These are phyloP conservation scores for Orius laevigatus DNA, from an alignment of 1,140 invertebrate genomes.

Conservation along the genomic window DNA sequence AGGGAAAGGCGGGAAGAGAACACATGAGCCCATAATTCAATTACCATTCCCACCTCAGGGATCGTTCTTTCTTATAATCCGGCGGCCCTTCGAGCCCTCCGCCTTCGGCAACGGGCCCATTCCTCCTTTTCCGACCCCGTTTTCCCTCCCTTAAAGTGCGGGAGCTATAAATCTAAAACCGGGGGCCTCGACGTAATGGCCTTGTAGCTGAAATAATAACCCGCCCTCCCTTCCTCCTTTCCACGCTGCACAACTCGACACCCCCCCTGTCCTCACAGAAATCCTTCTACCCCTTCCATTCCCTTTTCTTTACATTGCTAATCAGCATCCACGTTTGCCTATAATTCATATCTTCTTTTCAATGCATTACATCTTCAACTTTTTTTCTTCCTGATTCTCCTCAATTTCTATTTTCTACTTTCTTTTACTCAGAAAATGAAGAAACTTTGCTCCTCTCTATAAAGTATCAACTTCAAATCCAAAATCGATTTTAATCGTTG, in stretches of 20 bases:
- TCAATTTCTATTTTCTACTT: too few species aligned
- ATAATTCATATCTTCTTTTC: background rate
- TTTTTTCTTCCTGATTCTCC: too few species aligned
- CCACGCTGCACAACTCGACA: too few species aligned
- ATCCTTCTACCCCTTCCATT: background rate
- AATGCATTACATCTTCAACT: too few species aligned
- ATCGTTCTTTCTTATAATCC: constrained; percentile 6
- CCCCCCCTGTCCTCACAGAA: too few species aligned
- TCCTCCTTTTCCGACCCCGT: background rate
- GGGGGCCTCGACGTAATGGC: constrained; percentile 1
- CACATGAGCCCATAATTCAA: constrained; percentile 3
- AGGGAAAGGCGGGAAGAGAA: too few species aligned
- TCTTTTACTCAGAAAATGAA: too few species aligned
- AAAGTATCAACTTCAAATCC: too few species aligned
- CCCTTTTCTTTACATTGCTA: background rate
- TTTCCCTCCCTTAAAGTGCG: too few species aligned
- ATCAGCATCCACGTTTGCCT: background rate
- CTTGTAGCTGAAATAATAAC: constrained; percentile 8
- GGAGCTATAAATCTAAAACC: too few species aligned
- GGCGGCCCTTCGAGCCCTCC: background rate
- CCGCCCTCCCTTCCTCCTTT: background rate
- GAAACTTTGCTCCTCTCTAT: too few species aligned
- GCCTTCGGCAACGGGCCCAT: background rate
- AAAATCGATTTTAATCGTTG: too few species aligned
- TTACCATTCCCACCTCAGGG: constrained; percentile 1